These are phyloP conservation scores for Desmophyllum pertusum DNA, from an alignment of 92 coral and sea anemone genomes.

Conservation along the genomic window DNA sequence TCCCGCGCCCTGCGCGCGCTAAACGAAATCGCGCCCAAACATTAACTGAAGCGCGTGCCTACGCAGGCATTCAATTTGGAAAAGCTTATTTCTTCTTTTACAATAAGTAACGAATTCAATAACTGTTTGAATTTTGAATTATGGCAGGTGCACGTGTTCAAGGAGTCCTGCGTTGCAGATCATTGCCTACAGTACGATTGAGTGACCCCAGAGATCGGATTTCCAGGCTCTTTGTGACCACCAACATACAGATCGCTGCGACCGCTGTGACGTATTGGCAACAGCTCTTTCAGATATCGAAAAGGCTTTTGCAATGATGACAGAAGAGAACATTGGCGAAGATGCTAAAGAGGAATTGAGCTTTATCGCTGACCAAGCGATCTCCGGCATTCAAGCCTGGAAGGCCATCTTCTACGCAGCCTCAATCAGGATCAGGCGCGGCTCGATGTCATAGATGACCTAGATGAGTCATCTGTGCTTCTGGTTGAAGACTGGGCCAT, in stretches of 20 bases:
- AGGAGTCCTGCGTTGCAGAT: conserved; percentile 29
- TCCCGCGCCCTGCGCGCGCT: too few species aligned
- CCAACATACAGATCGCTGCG: conserved; percentile 26
- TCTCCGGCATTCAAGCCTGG: conserved; percentile 51
- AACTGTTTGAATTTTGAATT: not conserved
- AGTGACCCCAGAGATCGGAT: conserved; percentile 43
- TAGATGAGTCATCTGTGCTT: conserved; percentile 23
- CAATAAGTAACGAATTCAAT: not conserved
- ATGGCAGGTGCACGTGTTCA: conserved; percentile 30
- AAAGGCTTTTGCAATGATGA: conserved; percentile 12
- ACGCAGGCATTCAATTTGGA: too few species aligned
- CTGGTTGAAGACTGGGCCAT: conserved; percentile 55
- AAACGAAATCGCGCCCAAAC: too few species aligned
- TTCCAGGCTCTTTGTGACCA: conserved; percentile 31
- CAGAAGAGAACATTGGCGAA: conserved; percentile 1
- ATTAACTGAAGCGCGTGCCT: too few species aligned
- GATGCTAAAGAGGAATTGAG: conserved; percentile 41
- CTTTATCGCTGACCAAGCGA: conserved; percentile 44
- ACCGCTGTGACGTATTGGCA: conserved; percentile 28
- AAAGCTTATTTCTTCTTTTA: not conserved
- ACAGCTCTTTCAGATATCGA: conserved; percentile 33
- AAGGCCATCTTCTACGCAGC: conserved; percentile 56
- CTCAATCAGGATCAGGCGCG: conserved; percentile 57
- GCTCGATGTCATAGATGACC: conserved; percentile 28
- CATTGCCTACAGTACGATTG: conserved; percentile 34